phyloP scores from a whole-genome alignment of 1,140 invertebrate species.

The Orius laevigatus region DNA sequence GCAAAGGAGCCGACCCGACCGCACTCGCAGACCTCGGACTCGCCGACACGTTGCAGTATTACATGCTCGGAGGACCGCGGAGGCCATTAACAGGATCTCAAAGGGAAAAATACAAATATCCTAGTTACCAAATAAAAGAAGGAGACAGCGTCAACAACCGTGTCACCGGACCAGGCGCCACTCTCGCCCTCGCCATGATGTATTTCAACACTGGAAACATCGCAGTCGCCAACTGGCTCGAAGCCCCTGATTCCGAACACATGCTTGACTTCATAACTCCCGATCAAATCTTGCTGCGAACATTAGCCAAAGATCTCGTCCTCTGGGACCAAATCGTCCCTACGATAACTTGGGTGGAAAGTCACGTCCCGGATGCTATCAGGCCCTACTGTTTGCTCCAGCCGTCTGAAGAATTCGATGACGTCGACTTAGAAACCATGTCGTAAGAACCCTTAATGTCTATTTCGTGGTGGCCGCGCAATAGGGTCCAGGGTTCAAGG shows the following conservation, averaged over 20 bases:
- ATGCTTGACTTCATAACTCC: conserved; percentile 83
- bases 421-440: conserved; percentile 87
- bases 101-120: conserved; percentile 72
- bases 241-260: conserved; percentile 76
- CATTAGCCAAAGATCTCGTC: conserved; percentile 57
- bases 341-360: conserved; percentile 66
- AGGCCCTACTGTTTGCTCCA: conserved; percentile 50
- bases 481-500: too few species aligned
- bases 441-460: conserved; percentile 57
- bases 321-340: conserved; percentile 75
- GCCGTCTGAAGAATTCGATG: conserved; percentile 39
- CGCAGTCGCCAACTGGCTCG: conserved; percentile 87
- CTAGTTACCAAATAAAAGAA: conserved; percentile 69
- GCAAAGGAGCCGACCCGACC: conserved; percentile 45
- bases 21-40: conserved; percentile 58
- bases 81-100: conserved; percentile 56
- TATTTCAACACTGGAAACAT: conserved; percentile 71
- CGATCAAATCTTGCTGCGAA: conserved; percentile 75
- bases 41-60: conserved; percentile 74
- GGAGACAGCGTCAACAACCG: conserved; percentile 89
- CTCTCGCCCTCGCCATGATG: conserved; percentile 82
- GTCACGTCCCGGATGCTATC: conserved; percentile 62
- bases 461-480: too few species aligned
- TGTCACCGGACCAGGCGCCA: conserved; percentile 89
- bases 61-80: conserved; percentile 86